Base-by-base conservation (phyloP, 2,888 invertebrate genomes). In the Podabrus alpinus region DNA sequence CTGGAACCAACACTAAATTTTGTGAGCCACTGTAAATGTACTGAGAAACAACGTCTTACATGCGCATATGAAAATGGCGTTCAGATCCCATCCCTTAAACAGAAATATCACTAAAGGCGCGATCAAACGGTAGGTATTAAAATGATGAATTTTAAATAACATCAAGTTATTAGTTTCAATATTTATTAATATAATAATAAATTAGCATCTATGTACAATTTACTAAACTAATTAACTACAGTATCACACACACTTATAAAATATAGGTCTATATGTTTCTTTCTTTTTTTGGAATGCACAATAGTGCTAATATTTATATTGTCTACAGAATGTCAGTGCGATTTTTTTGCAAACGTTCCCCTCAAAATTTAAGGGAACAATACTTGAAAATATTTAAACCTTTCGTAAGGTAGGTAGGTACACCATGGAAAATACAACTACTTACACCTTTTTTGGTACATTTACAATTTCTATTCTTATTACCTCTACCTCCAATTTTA, bases 211-310 rank as follows among this genome's bases (percentile, higher is more conserved):
- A 85, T 85, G 82, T 85, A 85, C 84, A 84, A 80, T 82, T 79
- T 71, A 72, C 73, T 77, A 77, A 75, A 78, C 79, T 81, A 81
- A 74, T 81, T 82, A 79, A 79, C 84, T 85, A 85, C 81, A 82
- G 83, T 86, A 86, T 86, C 86, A 85, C 85, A 85, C 84, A 85
- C 84, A 86, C 85, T 85, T 85, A 86, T 84, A 84, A 86, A 86
- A 86, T 84, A 84, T 86, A 85, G 80, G 83, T 83, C 85, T 85
- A 85, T 83, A 81, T 81, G 76, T 82, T 83, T 83, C 16, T 66
- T 75, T 75, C 68, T 83, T 83, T 81, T 83, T 84, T 84, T 84
- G 85, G 85, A 85, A 85, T 84, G 85, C 84, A 85, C 84, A 83
- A 84, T 84, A 84, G 83, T 84, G 84, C 84, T 80, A 80, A 82